phyloP scores from a whole-genome alignment of 2,797 vertebrate genomes.

The Syndactyla subalaris region DNA sequence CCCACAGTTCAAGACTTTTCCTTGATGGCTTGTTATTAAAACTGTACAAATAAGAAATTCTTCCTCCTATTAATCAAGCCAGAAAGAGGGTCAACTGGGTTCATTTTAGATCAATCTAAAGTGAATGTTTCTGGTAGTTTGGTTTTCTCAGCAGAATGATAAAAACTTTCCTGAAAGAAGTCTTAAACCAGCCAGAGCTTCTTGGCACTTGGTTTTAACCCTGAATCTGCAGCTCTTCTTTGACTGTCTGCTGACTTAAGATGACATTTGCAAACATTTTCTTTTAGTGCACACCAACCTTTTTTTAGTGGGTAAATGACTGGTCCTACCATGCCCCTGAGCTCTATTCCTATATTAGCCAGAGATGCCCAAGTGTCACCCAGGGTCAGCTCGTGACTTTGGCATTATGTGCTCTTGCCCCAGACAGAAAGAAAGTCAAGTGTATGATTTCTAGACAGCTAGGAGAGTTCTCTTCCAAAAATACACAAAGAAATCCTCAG shows the following conservation, averaged over 20 bases:
- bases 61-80: conserved; percentile 1
- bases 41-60: neutral
- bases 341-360: neutral
- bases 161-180: neutral
- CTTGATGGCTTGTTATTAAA: neutral
- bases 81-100: neutral
- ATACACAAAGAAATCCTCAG: neutral
- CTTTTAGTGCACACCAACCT: neutral
- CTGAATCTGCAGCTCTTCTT: neutral
- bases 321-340: neutral
- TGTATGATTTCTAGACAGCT: conserved; percentile 4
- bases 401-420: neutral
- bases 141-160: neutral
- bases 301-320: neutral
- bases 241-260: neutral
- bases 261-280: neutral
- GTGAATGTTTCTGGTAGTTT: rapidly evolving
- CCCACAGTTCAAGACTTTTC: neutral
- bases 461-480: conserved; percentile 19
- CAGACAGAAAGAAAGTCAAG: neutral
- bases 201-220: neutral
- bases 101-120: neutral
- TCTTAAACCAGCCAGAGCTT: neutral
- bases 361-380: neutral
- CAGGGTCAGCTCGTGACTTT: neutral